Conservation (phyloP, 1,140 invertebrate species). For the Zaprionus kolodkinae region DNA sequence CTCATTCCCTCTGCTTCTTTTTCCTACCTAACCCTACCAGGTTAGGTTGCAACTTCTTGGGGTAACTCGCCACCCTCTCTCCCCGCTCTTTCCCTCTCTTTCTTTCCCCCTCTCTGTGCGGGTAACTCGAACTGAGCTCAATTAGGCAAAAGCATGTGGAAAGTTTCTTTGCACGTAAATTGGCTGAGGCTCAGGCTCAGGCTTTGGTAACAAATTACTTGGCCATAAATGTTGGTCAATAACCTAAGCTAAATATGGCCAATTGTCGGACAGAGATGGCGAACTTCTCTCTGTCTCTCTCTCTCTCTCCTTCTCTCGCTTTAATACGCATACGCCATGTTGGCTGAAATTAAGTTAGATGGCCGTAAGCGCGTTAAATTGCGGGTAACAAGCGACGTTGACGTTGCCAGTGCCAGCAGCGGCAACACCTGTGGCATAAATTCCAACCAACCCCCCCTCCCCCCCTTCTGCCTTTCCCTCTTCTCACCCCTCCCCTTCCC, state of each 20-base stretch:
- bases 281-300: neutral
- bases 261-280: constrained; percentile 9
- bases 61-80: neutral
- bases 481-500: neutral
- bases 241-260: constrained; percentile 5
- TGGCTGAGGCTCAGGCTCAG: neutral
- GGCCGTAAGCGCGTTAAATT: constrained; percentile 63
- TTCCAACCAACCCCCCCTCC: constrained; percentile 17
- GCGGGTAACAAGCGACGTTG: constrained; percentile 42
- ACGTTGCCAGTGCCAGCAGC: neutral
- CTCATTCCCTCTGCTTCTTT: neutral
- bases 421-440: constrained; percentile 74
- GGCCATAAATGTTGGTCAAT: constrained; percentile 34
- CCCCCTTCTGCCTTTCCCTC: no score
- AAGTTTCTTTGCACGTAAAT: constrained; percentile 15
- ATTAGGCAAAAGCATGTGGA: constrained; percentile 19
- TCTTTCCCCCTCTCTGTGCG: neutral
- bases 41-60: neutral
- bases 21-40: neutral
- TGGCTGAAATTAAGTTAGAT: constrained; percentile 43
- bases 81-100: no score
- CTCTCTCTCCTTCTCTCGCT: neutral
- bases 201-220: constrained; percentile 21
- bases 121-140: neutral
- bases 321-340: constrained; percentile 40